A percentile compares a stretch with the other conserved stretches of the same genome.
These are phyloP conservation scores for Psophia crepitans DNA, from an alignment of 2,113 vertebrate species.

Conservation along the genomic window DNA sequence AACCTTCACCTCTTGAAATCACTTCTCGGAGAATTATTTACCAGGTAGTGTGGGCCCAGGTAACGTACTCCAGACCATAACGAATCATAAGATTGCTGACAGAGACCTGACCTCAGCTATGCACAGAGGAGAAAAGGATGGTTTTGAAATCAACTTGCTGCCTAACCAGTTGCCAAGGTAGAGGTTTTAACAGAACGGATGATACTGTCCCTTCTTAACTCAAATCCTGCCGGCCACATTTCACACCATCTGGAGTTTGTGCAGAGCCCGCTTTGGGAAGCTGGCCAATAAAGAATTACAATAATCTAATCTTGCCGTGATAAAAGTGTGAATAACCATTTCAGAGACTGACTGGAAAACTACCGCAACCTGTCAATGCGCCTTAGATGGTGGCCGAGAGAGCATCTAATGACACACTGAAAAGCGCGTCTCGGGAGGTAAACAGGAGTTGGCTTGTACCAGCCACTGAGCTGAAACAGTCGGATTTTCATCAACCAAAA, in stretches of 20 bases:
- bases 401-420: neutral
- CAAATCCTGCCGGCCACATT: constrained; percentile 1
- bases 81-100: neutral
- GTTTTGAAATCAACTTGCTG: constrained; percentile 10
- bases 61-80: neutral
- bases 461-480: neutral
- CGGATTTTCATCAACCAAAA: neutral
- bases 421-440: neutral
- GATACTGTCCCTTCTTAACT: constrained; percentile 37
- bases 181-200: constrained; percentile 1
- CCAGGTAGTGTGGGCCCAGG: neutral
- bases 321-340: constrained; percentile 51
- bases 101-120: neutral
- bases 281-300: constrained; percentile 35
- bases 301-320: constrained; percentile 43
- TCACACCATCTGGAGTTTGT: constrained; percentile 61
- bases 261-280: constrained; percentile 30
- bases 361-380: neutral
- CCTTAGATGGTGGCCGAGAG: neutral
- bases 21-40: neutral
- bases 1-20: neutral
- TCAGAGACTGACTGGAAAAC: constrained; percentile 47
- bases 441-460: neutral
- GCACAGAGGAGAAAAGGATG: neutral
- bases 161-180: constrained; percentile 38